These are phyloP conservation scores for Rallus limicola DNA, from an alignment of 2,113 vertebrate genomes.

Conservation along the genomic window DNA sequence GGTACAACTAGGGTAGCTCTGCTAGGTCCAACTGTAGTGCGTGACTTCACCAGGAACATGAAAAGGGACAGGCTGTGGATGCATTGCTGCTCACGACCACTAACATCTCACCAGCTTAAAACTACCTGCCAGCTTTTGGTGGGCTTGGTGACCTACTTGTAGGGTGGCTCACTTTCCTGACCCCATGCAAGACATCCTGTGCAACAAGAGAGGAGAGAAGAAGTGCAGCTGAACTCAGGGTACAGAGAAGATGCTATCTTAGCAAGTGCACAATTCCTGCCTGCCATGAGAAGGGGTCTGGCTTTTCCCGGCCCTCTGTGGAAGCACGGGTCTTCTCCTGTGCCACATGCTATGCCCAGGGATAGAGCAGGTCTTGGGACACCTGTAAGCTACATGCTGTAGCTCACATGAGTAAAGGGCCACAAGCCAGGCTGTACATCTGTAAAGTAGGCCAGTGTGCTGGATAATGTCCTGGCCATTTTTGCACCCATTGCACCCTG, in stretches of 20 bases:
- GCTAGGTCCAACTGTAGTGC: rapidly evolving
- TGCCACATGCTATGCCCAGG: neutral
- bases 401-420: rapidly evolving
- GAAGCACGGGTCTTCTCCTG: neutral
- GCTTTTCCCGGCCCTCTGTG: neutral
- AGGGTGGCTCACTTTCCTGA: neutral
- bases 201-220: neutral
- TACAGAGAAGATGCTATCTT: neutral
- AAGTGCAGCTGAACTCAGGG: rapidly evolving
- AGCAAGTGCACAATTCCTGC: neutral
- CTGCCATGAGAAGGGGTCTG: neutral
- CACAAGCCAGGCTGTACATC: neutral
- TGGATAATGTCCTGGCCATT: neutral
- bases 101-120: neutral
- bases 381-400: neutral
- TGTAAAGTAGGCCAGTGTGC: neutral
- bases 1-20: neutral
- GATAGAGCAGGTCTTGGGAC: neutral
- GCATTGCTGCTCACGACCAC: neutral
- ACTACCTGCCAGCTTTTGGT: neutral
- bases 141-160: neutral
- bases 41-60: neutral
- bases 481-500: neutral
- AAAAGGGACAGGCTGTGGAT: neutral
- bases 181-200: neutral